Evolutionary conservation across 2,797 vertebrate species (phyloP).

Genomic region (Microctenopoma lineatum): DNA sequence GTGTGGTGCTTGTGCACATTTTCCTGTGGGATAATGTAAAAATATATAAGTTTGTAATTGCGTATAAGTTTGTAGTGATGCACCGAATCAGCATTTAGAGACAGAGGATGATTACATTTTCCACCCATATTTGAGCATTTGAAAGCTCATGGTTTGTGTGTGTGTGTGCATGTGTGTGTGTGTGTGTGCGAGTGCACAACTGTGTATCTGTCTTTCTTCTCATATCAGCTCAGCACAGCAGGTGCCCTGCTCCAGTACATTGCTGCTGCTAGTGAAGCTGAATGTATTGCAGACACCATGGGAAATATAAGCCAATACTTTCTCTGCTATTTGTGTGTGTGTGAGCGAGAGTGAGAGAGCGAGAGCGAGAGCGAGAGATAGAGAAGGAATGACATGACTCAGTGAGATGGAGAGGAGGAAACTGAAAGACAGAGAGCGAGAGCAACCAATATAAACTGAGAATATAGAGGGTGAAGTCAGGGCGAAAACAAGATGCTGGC

Average conservation of each 20-base stretch:
- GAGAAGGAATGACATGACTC: constrained; percentile 50
- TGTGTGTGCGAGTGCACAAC: constrained; percentile 1
- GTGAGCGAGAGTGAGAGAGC: neutral
- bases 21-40: constrained; percentile 7
- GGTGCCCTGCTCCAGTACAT: constrained; percentile 74
- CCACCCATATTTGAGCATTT: constrained; percentile 40
- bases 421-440: constrained; percentile 43
- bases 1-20: constrained; percentile 1
- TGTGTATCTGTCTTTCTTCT: constrained; percentile 50
- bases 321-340: constrained; percentile 26
- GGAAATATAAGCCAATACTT: constrained; percentile 76
- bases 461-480: constrained; percentile 22
- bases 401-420: constrained; percentile 51
- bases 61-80: constrained; percentile 19
- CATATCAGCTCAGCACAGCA: constrained; percentile 80
- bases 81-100: constrained; percentile 35
- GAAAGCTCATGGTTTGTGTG: constrained; percentile 30
- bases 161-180: constrained; percentile 21
- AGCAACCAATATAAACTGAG: constrained; percentile 40
- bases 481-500: constrained; percentile 36
- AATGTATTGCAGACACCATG: constrained; percentile 75
- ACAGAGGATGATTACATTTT: constrained; percentile 34
- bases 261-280: constrained; percentile 70
- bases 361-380: neutral
- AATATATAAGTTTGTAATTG: constrained; percentile 18